phyloP scores from a whole-genome alignment of 1,140 invertebrate species.

The Dendroctonus ponderosae region DNA sequence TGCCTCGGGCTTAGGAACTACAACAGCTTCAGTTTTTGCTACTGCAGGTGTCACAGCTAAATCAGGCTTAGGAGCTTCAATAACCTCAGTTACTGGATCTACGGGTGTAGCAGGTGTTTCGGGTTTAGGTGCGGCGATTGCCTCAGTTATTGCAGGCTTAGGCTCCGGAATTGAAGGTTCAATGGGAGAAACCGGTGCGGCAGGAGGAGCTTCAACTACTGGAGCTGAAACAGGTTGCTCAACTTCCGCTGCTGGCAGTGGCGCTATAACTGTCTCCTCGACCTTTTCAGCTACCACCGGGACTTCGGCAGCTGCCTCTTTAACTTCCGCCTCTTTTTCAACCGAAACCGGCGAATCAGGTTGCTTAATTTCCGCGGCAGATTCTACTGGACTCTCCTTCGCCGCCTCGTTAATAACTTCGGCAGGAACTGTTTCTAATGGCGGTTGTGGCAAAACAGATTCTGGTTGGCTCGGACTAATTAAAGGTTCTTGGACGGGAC shows the following conservation, averaged over 20 bases:
- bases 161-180: no score
- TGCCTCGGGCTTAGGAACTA: not conserved
- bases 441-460: not conserved
- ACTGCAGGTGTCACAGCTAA: not conserved
- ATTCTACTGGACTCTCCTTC: not conserved
- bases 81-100: not conserved
- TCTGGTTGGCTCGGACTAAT: not conserved
- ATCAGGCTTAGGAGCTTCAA: not conserved
- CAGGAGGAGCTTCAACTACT: not conserved
- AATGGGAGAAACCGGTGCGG: no score
- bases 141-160: no score
- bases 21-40: not conserved
- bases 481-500: not conserved
- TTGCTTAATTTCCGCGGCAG: not conserved
- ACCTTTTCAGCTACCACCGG: not conserved
- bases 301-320: not conserved
- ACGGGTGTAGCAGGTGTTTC: not conserved
- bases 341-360: not conserved
- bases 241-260: not conserved
- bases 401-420: not conserved
- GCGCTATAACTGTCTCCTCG: not conserved
- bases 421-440: not conserved
- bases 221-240: not conserved
- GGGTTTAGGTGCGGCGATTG: no score
- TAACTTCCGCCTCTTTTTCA: not conserved